Percentiles rank a stretch among this genome's conserved stretches.
These are phyloP conservation scores for Polypedilum pembai DNA, from an alignment of 1,140 invertebrate genomes.

Conservation along the genomic window DNA sequence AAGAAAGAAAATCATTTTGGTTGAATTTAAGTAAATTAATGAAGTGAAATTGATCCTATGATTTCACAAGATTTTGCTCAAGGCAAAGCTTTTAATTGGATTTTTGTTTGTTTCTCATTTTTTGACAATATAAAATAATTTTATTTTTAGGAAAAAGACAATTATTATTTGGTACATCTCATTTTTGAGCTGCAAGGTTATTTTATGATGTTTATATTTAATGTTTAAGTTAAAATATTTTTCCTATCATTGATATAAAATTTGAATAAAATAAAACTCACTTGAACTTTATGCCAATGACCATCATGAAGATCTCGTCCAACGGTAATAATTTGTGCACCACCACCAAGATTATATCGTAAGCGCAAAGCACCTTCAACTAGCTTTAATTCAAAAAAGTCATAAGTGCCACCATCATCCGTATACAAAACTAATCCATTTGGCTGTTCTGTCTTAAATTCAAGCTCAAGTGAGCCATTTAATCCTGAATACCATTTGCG, in stretches of 20 bases:
- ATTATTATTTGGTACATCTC: too few relatives aligned
- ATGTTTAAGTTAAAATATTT: too few relatives aligned
- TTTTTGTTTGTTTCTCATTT: too few relatives aligned
- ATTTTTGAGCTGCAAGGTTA: too few relatives aligned
- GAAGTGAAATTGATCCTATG: too few relatives aligned
- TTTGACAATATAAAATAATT: too few relatives aligned
- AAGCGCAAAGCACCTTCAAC: conserved; percentile 82
- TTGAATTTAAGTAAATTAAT: too few relatives aligned
- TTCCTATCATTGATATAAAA: background rate
- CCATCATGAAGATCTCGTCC: conserved; percentile 79
- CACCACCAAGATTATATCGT: conserved; percentile 77
- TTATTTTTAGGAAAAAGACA: too few relatives aligned
- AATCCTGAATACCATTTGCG: conserved; percentile 79
- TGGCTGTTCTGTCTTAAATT: conserved; percentile 85
- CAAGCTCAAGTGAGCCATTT: conserved; percentile 81
- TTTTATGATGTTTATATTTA: too few relatives aligned
- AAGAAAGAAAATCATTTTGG: too few relatives aligned
- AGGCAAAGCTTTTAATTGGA: too few relatives aligned
- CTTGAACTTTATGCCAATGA: conserved; percentile 82
- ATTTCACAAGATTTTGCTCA: too few relatives aligned
- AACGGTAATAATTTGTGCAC: conserved; percentile 78
- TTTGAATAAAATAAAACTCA: conserved; percentile 37
- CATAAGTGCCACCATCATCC: conserved; percentile 86
- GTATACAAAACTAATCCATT: conserved; percentile 86
- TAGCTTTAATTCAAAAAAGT: conserved; percentile 92